Conservation (phyloP, 2,888 invertebrate genomes). For the Ichneumon xanthorius region DNA sequence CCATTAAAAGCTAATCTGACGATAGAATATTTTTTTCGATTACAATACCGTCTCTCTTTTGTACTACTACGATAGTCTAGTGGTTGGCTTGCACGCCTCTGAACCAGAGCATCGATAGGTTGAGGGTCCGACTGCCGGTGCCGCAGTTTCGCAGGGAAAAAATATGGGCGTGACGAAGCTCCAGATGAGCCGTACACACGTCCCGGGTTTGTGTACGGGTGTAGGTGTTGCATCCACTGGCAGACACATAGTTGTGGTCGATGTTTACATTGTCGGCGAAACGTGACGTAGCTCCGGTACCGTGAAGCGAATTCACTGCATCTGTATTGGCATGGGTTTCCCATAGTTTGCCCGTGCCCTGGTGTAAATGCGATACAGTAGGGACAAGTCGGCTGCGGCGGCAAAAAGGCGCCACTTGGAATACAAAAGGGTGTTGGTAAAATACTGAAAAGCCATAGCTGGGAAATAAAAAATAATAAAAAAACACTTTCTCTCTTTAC, state of each 20-base stretch:
- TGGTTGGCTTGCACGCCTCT: neutral
- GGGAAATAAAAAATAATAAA: neutral
- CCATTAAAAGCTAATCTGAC: too few relatives aligned
- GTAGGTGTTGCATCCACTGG: neutral
- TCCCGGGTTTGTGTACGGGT: neutral
- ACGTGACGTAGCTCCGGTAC: neutral
- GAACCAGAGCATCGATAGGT: neutral
- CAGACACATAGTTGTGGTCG: neutral
- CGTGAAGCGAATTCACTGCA: neutral
- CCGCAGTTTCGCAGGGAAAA: neutral
- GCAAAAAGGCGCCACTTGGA: neutral
- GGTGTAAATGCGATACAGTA: neutral
- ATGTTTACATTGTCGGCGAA: neutral
- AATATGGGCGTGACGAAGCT: neutral
- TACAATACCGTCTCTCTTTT: neutral
- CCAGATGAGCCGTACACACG: neutral
- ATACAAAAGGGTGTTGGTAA: neutral
- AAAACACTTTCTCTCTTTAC: neutral
- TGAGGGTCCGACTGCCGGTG: neutral
- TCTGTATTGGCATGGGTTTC: neutral
- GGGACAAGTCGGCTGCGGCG: neutral
- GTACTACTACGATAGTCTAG: neutral
- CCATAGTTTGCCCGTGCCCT: neutral
- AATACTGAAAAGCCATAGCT: neutral
- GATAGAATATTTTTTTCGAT: neutral